phyloP scores from a whole-genome alignment of 2,888 invertebrate genomes.

The Perithous albicinctus region DNA sequence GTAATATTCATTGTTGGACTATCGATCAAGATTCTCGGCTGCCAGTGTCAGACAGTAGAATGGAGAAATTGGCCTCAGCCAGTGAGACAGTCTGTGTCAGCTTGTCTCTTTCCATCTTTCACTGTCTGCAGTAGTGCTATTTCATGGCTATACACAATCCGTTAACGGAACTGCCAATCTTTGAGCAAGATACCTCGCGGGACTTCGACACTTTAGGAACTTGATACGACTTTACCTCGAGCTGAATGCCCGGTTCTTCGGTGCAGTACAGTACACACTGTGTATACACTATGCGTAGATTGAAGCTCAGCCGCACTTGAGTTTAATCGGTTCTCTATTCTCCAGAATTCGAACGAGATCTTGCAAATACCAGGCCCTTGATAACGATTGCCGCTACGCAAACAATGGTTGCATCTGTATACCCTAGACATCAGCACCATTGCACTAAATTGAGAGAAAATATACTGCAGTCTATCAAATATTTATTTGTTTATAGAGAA shows the following conservation, averaged over 20 bases:
- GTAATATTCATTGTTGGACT: conserved; percentile 26
- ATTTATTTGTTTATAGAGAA: too few relatives aligned
- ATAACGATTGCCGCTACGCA: conserved; percentile 26
- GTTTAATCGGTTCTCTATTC: conserved; percentile 35
- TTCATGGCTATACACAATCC: conserved; percentile 32
- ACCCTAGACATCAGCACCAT: not conserved
- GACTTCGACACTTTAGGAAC: conserved; percentile 55
- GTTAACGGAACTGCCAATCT: conserved; percentile 62
- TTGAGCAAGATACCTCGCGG: conserved; percentile 31
- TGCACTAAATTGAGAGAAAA: too few relatives aligned
- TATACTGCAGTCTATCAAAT: too few relatives aligned
- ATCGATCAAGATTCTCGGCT: conserved; percentile 31
- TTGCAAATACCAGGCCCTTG: conserved; percentile 1
- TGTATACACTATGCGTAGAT: not conserved
- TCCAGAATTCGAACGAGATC: conserved; percentile 35
- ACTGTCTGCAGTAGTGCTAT: not conserved
- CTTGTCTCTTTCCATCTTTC: not conserved
- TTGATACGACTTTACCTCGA: conserved; percentile 30
- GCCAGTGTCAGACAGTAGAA: conserved; percentile 1
- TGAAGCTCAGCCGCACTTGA: not conserved
- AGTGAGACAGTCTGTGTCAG: not conserved
- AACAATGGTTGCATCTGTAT: not conserved
- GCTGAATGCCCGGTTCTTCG: conserved; percentile 7
- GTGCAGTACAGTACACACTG: not conserved
- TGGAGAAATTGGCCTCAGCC: not conserved